Evolutionary conservation across 2,797 vertebrate genomes (phyloP), one percentile per base, ranked within the genome.

Genomic region (Distichodus sexfasciatus): DNA sequence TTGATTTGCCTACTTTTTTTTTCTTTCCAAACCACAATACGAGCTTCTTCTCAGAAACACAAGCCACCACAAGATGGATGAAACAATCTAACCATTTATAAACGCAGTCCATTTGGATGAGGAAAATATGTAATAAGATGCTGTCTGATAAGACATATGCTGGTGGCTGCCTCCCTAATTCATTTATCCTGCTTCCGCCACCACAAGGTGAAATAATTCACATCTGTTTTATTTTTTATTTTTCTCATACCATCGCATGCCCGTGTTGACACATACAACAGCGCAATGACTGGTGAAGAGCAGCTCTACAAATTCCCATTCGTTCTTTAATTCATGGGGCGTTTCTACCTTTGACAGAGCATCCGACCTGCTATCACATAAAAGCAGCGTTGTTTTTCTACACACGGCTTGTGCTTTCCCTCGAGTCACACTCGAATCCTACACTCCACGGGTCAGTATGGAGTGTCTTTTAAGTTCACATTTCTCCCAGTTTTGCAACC

Each of bases 131-230:
- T 80, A 81, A 79, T 80, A 82, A 80, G 76, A 78, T 55, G 76
- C 81, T 79, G 79, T 83, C 83, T 77, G 78, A 79, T 73, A 77
- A 76, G 79, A 84, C 69, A 57, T 80, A 82, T 76, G 73, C 72
- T 71, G n/a, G 44, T 59, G 48, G 48, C 48, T 23, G 28, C 35
- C 60, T 50, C 63, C 26, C 51, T 72, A 64, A 78, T 69, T 77
- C 31, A 76, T 81, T 65, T 67, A 47, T 72, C 74, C 70, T 77
- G 47, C 51, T 72, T 58, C 29, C 58, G 48, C 69, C 31, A 71
- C 71, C 77, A 75, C 67, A 66, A 72, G 41, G 60, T 78, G 28
- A 44, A 59, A 81, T 83, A 69, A 76, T 81, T 76, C 73, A 77
- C 78, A 74, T 79, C 35, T 80, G 59, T 73, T 79, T 79, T 68